Evolutionary conservation across 2,797 vertebrate species (phyloP).

Genomic region (Hozukius guyotensis): DNA sequence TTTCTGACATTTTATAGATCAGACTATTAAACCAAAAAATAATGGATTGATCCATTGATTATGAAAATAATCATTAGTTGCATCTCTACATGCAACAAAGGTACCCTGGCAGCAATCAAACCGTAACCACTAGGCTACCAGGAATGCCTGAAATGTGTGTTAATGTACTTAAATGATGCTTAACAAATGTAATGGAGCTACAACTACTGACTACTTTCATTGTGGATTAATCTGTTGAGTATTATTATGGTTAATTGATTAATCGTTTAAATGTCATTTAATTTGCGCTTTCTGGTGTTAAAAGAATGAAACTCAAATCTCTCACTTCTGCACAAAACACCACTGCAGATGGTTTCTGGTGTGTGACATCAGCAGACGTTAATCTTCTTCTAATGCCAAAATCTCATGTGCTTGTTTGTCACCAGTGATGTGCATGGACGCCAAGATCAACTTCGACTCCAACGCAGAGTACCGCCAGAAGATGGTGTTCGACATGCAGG

Average conservation of each 20-base stretch:
- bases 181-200: background rate
- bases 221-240: background rate
- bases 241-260: background rate
- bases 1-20: no score
- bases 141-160: background rate
- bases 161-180: background rate
- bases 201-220: background rate
- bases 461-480: conserved; percentile 95
- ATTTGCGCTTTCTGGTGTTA: background rate
- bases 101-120: background rate
- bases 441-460: conserved; percentile 98
- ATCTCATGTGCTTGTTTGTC: background rate
- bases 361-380: background rate
- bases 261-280: no score
- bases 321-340: background rate
- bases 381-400: background rate
- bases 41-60: background rate
- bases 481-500: conserved; percentile 91
- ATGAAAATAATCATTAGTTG: background rate
- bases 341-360: background rate
- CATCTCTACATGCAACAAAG: background rate
- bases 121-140: background rate
- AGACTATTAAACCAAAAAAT: background rate
- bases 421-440: conserved; percentile 98
- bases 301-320: background rate